Base-by-base conservation (phyloP, 2,888 invertebrate genomes). In the Oasisia sp. region DNA sequence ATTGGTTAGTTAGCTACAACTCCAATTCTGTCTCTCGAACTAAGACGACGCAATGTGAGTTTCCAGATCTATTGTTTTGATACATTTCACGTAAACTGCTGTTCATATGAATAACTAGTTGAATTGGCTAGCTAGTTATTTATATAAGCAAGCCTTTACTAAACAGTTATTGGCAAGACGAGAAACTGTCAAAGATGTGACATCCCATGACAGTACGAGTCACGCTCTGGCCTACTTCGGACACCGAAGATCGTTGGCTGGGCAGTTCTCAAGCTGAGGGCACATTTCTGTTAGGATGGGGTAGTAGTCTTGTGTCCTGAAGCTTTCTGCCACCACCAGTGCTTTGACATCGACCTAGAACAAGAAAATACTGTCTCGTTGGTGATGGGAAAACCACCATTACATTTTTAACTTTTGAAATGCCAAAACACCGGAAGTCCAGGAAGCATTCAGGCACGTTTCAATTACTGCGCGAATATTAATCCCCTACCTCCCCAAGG, bases 241-340 rank as follows among this genome's bases (percentile, higher is more conserved):
- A 58, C 90, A 92, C n/a, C 91, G 89, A 27, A 93, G 92, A 11
- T 91, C 91, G 5, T 97, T 97, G 0, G 97, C 97, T 58, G 96
- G 96, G 27, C 93, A 93, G 19, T 93, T 92, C 19, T 94, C 94
- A 90, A 97, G 92, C 94, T 97, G 97, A 0, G 98, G 98, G 32
- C 97, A 97, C 7, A 97, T 94, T 45, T 97, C 95, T 56, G 96
- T 96, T 89, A 98, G 94, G 94, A 98, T 97, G 56, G 97, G 96
- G 93, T 98, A 97, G 95, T 97, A 98, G 94, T 98, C 97, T 93
- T 97, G 97, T 0, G 96, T 97, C 95, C 97, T 97, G 95, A 97
- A 97, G 0, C 95, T 96, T 91, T 97, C 97, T 0, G 97, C 97
- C 1, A 97, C 97, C 0, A 98, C 96, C 5, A 98, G 95, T 0